phyloP scores from a whole-genome alignment of 1,140 invertebrate species.

The Oryzaephilus surinamensis region DNA sequence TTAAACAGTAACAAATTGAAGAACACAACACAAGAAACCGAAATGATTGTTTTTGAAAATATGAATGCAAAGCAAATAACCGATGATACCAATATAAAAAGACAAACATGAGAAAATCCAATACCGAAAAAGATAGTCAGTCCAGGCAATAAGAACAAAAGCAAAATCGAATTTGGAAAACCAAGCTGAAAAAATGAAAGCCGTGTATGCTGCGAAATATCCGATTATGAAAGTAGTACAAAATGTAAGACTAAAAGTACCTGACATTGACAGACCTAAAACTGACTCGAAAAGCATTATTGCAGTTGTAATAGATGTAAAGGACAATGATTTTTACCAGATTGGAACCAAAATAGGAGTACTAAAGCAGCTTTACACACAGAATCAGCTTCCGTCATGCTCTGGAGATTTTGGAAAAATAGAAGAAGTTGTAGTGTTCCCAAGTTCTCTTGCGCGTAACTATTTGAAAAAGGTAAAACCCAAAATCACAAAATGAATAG shows the following conservation, averaged over 20 bases:
- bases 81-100: not conserved
- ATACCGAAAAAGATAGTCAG: not conserved
- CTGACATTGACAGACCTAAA: constrained; percentile 5
- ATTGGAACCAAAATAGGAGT: constrained; percentile 8
- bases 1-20: not conserved
- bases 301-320: constrained; percentile 1
- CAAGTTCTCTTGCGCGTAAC: too few species aligned
- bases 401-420: too few species aligned
- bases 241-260: constrained; percentile 8
- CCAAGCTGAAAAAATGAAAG: constrained; percentile 7
- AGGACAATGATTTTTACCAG: constrained; percentile 6
- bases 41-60: not conserved
- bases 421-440: too few species aligned
- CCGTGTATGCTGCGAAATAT: not conserved
- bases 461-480: too few species aligned
- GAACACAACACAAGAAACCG: not conserved
- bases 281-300: constrained; percentile 1
- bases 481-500: too few species aligned
- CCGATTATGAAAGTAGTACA: constrained; percentile 3
- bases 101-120: not conserved
- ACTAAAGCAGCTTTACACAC: constrained; percentile 7
- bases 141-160: not conserved
- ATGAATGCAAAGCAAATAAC: not conserved
- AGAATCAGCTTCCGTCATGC: constrained; percentile 10
- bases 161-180: constrained; percentile 3